These are phyloP conservation scores for Phengaris arion DNA, from an alignment of 2,888 invertebrate species.

Conservation along the genomic window DNA sequence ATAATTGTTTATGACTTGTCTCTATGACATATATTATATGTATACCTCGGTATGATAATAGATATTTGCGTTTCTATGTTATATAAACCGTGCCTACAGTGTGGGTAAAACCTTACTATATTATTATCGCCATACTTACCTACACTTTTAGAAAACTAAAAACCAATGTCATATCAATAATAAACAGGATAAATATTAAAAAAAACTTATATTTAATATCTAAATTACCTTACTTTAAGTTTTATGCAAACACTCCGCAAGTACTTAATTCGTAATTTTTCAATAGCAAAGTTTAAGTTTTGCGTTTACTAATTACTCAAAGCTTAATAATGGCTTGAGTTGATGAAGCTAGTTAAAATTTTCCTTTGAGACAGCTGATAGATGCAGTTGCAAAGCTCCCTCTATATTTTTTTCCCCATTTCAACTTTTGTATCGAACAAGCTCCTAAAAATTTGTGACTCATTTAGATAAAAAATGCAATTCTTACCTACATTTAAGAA, in stretches of 20 bases:
- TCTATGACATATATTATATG: no score
- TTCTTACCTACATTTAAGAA: no score
- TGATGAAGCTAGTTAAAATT: slow-evolving; percentile 21
- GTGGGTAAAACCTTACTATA: no score
- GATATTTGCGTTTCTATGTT: no score
- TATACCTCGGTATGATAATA: no score
- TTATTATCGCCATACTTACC: no score
- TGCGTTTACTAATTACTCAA: slow-evolving; percentile 9
- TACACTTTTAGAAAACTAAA: background rate
- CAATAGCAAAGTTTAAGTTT: slow-evolving; percentile 23
- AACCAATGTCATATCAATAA: background rate
- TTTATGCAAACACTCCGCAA: background rate
- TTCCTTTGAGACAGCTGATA: slow-evolving; percentile 14
- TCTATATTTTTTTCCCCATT: background rate
- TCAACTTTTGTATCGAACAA: background rate
- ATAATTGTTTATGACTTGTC: no score
- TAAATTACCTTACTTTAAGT: background rate
- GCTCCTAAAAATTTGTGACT: background rate
- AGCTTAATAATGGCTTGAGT: slow-evolving; percentile 4
- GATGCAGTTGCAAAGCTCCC: background rate
- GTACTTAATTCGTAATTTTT: slow-evolving; percentile 5
- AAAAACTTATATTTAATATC: background rate
- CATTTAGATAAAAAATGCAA: background rate
- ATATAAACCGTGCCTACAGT: background rate
- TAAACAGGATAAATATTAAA: background rate